A percentile compares a stretch with the other conserved stretches of the same genome.
Conservation (phyloP, 2,888 invertebrate species). For the Mythimna vitellina region DNA sequence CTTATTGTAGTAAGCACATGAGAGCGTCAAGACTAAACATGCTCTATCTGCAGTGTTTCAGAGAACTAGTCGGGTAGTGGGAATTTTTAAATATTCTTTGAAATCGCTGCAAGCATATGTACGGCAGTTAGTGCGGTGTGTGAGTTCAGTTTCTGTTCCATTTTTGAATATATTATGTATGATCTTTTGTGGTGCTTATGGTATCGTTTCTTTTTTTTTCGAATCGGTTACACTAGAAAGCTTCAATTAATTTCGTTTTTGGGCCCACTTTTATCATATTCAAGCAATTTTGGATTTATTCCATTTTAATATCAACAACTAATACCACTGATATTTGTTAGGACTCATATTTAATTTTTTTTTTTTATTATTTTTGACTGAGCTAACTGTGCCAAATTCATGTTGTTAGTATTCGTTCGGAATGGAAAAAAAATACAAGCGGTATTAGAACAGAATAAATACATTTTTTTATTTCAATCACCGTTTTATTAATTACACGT, state of each 20-base stretch:
- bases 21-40: slow-evolving; percentile 29
- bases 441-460: no score
- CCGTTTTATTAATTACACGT: no score
- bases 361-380: no score
- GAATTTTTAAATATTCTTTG: slow-evolving; percentile 25
- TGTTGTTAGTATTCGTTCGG: no score
- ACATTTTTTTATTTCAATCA: no score
- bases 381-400: no score
- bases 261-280: not conserved
- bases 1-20: slow-evolving; percentile 25
- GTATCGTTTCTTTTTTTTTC: not conserved
- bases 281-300: not conserved
- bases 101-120: slow-evolving; percentile 14
- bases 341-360: no score
- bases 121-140: not conserved
- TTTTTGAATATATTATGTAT: not conserved
- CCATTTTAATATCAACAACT: no score
- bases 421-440: no score
- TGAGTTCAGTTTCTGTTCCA: not conserved
- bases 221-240: not conserved
- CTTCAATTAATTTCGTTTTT: not conserved
- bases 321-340: no score
- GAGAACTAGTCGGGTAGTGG: slow-evolving; percentile 14
- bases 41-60: slow-evolving; percentile 32
- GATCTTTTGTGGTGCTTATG: not conserved